These are phyloP conservation scores for Meles meles DNA, from an alignment of 2,113 vertebrate genomes.

Conservation along the genomic window DNA sequence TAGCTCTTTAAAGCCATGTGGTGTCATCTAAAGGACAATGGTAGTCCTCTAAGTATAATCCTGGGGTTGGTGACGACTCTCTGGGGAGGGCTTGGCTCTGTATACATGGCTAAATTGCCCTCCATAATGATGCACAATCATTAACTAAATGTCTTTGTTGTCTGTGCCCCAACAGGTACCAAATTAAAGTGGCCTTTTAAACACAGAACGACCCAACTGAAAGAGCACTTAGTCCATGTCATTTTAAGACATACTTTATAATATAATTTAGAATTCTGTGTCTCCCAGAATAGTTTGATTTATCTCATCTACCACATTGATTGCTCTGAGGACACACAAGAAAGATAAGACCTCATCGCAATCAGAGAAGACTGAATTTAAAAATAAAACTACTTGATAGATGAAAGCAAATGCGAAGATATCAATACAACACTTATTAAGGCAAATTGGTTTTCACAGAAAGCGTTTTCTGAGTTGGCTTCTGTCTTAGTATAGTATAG, in stretches of 20 bases:
- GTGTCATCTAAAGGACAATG: background rate
- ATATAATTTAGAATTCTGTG: conserved; percentile 17
- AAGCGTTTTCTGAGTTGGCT: conserved; percentile 23
- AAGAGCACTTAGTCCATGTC: background rate
- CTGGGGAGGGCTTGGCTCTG: background rate
- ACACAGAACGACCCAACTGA: background rate
- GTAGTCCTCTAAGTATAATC: background rate
- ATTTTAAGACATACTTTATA: background rate
- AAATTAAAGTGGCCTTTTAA: background rate
- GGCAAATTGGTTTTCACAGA: background rate
- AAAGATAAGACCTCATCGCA: background rate
- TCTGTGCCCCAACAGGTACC: background rate
- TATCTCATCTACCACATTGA: background rate
- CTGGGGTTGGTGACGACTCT: background rate
- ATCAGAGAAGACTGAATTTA: conserved; percentile 15
- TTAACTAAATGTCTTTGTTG: background rate
- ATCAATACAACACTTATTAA: conserved; percentile 13
- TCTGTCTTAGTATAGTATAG: background rate
- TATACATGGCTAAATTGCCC: background rate
- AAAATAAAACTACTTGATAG: background rate
- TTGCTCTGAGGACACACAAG: background rate
- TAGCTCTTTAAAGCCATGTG: background rate
- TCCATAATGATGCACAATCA: background rate
- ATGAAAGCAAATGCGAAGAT: background rate
- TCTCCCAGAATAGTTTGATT: conserved; percentile 31